Evolutionary conservation across 2,797 vertebrate genomes (phyloP).

Genomic region (Acipenser oxyrinchus): DNA sequence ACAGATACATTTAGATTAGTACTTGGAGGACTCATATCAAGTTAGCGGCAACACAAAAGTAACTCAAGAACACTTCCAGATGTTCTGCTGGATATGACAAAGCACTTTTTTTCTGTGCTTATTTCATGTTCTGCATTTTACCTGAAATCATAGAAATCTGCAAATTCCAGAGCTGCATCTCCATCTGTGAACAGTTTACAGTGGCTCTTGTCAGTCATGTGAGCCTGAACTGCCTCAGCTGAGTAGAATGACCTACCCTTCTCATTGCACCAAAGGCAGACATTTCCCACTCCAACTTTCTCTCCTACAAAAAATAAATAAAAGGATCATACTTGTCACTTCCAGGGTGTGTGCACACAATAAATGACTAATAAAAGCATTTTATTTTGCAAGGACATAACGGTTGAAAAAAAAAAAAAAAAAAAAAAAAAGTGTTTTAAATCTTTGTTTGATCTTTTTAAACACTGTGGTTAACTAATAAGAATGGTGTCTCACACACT

Average conservation of each 20-base stretch:
- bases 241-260: constrained; percentile 92
- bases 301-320: constrained; percentile 60
- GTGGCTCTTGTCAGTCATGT: constrained; percentile 92
- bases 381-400: too few relatives aligned
- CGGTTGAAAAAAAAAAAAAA: too few relatives aligned
- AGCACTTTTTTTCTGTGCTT: not conserved
- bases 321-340: too few relatives aligned
- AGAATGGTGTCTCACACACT: too few relatives aligned
- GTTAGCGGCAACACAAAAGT: not conserved
- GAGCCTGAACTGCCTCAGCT: constrained; percentile 81
- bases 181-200: constrained; percentile 90
- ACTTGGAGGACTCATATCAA: too few relatives aligned
- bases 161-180: constrained; percentile 88
- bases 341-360: too few relatives aligned
- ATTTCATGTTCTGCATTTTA: constrained; percentile 27
- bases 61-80: not conserved
- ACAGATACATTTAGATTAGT: too few relatives aligned
- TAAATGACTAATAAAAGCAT: too few relatives aligned
- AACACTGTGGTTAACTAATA: too few relatives aligned
- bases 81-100: not conserved
- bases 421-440: too few relatives aligned
- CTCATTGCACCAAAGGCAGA: constrained; percentile 96
- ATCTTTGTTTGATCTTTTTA: too few relatives aligned
- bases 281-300: constrained; percentile 85
- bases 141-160: constrained; percentile 96